phyloP scores from a whole-genome alignment of 2,113 vertebrate species.

The Pandion haliaetus region DNA sequence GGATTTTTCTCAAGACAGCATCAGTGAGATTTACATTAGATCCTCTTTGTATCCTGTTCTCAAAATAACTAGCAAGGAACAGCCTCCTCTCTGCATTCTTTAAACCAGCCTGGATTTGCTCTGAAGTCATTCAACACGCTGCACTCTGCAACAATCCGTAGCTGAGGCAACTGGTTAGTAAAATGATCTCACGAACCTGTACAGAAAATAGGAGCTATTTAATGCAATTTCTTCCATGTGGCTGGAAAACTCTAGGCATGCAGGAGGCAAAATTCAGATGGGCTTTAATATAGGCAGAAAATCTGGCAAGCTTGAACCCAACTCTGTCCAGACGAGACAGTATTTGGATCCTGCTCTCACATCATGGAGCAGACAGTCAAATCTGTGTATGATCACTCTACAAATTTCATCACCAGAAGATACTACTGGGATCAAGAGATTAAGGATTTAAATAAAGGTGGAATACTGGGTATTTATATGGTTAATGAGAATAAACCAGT shows the following conservation, averaged over 20 bases:
- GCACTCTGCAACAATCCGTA: not conserved
- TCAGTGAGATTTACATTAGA: not conserved
- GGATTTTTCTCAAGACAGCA: not conserved
- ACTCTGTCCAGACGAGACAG: not conserved
- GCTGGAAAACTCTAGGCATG: not conserved
- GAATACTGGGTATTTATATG: slow-evolving; percentile 32
- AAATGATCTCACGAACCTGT: not conserved
- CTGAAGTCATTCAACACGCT: not conserved
- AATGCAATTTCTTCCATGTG: not conserved
- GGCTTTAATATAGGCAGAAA: not conserved
- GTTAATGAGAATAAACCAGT: slow-evolving; percentile 47
- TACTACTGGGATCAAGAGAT: slow-evolving; percentile 38
- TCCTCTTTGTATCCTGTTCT: not conserved
- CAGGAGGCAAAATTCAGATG: not conserved
- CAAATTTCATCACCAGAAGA: slow-evolving; percentile 34
- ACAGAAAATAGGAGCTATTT: not conserved
- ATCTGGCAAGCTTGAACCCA: not conserved
- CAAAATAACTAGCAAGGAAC: not conserved
- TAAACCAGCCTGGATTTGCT: not conserved
- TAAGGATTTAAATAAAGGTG: slow-evolving; percentile 45
- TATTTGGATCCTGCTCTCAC: slow-evolving; percentile 17
- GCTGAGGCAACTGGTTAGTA: not conserved
- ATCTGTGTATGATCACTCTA: slow-evolving; percentile 33
- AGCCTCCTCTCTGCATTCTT: not conserved
- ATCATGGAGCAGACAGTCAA: slow-evolving; percentile 5